Base-by-base conservation (phyloP, 64 coral and sea anemone genomes). In the Montipora capricornis region DNA sequence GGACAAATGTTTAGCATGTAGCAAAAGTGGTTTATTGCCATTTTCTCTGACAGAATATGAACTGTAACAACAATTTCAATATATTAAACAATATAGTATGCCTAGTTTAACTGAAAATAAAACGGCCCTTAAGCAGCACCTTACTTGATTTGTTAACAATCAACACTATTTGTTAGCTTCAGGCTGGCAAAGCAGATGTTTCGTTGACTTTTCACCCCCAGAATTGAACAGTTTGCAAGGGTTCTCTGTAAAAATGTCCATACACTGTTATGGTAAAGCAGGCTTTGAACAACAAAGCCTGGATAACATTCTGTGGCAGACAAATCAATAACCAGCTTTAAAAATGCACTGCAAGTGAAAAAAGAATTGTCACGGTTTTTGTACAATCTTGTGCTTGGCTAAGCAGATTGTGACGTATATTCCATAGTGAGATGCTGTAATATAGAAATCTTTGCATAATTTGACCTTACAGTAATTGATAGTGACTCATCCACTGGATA, bases 331-430 rank as follows among this genome's bases (percentile, higher is more conserved):
- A 64, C 9, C 60, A 64, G 60, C 13, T 64, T 64, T 14, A 14
- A 71, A 84, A 37, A 60, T 61, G 55, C 66, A 60, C 49, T 60
- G 53, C 9, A 13, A 64, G 60, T 64, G 60, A 64, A 64, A 55
- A 55, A 64, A 64, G 22, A 64, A 14, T 64, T 64, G 60, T 64
- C 8, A 64, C 3, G 60, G 60, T 64, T 64, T 64, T 5, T 64
- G 60, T 64, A 64, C 55, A 84, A 58, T 84, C 55, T 15, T 84
- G 81, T 84, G 20, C 81, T 84, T 44, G 20, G 81, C 53, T 84
- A 84, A 84, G 81, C 81, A 84, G 81, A 61, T 55, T 84, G 49
- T 84, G 81, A 84, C 26, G 6, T 61, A 84, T 62, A 84, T 84
- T 84, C 55, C 55, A 24, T 64, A 64, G 9, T 64, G 60, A 84